Evolutionary conservation across 2,113 vertebrate genomes (phyloP).

Genomic region (Oplegnathus fasciatus): DNA sequence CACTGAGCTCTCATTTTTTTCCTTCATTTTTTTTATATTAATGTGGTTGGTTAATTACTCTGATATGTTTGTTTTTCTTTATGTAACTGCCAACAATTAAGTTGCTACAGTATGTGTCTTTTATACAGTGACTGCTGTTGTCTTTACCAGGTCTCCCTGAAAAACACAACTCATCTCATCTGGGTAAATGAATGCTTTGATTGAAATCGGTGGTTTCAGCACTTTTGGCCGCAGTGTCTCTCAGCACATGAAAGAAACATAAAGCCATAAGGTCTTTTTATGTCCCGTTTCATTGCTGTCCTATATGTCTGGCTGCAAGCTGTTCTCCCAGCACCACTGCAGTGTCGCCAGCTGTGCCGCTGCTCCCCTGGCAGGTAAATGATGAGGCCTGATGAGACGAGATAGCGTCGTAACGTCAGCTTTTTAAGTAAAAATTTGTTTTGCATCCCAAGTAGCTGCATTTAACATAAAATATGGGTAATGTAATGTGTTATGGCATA

Average conservation of each 20-base stretch:
- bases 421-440: conserved; percentile 59
- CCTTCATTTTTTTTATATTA: neutral
- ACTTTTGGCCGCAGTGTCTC: conserved; percentile 26
- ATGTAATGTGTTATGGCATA: conserved; percentile 48
- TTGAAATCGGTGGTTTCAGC: conserved; percentile 49
- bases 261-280: conserved; percentile 69
- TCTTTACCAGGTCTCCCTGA: neutral
- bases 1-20: neutral
- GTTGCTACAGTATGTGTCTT: neutral
- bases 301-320: conserved; percentile 74
- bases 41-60: neutral
- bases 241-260: conserved; percentile 66
- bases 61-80: neutral
- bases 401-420: conserved; percentile 37
- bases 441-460: conserved; percentile 53
- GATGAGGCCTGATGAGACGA: conserved; percentile 72
- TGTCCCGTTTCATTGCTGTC: conserved; percentile 67
- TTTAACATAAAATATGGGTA: conserved; percentile 46
- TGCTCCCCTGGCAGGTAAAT: conserved; percentile 72
- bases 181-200: conserved; percentile 8
- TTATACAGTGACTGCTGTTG: neutral
- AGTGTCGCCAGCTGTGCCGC: conserved; percentile 72
- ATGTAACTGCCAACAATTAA: neutral
- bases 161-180: conserved; percentile 3
- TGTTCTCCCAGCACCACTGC: conserved; percentile 63